A percentile compares a stretch with the other conserved stretches of the same genome.
These are phyloP conservation scores for Epizoanthus rinbou DNA, from an alignment of 92 coral and sea anemone genomes.

Conservation along the genomic window DNA sequence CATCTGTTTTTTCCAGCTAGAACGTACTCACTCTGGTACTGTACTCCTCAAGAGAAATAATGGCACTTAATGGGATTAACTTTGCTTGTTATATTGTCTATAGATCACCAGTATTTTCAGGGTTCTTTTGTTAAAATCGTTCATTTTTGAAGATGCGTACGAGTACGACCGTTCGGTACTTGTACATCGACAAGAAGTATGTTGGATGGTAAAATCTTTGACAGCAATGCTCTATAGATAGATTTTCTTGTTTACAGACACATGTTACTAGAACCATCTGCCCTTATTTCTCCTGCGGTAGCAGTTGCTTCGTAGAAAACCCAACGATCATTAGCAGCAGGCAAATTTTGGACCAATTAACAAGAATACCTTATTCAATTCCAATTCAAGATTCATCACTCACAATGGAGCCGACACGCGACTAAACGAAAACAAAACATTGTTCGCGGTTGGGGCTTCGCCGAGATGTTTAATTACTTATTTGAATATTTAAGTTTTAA, in stretches of 20 bases:
- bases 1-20: constrained; percentile 38
- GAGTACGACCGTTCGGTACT: neutral
- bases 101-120: constrained; percentile 66
- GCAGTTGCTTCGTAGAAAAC: constrained; percentile 44
- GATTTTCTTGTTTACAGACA: constrained; percentile 28
- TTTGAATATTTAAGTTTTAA: constrained; percentile 58
- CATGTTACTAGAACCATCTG: constrained; percentile 47
- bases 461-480: constrained; percentile 78
- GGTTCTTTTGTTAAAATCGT: constrained; percentile 56
- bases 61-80: constrained; percentile 81
- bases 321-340: constrained; percentile 34
- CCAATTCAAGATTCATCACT: constrained; percentile 60
- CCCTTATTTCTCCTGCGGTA: constrained; percentile 31
- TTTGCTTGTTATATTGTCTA: constrained; percentile 73
- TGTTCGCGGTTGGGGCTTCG: constrained; percentile 60
- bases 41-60: constrained; percentile 59
- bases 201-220: neutral
- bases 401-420: constrained; percentile 84
- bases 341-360: constrained; percentile 57
- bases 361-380: constrained; percentile 53
- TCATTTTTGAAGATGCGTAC: constrained; percentile 1
- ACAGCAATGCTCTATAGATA: neutral
- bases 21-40: constrained; percentile 29
- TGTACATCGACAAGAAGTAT: constrained; percentile 4
- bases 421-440: constrained; percentile 62